Evolutionary conservation across 2,113 vertebrate species (phyloP).

Genomic region (Mugil cephalus): DNA sequence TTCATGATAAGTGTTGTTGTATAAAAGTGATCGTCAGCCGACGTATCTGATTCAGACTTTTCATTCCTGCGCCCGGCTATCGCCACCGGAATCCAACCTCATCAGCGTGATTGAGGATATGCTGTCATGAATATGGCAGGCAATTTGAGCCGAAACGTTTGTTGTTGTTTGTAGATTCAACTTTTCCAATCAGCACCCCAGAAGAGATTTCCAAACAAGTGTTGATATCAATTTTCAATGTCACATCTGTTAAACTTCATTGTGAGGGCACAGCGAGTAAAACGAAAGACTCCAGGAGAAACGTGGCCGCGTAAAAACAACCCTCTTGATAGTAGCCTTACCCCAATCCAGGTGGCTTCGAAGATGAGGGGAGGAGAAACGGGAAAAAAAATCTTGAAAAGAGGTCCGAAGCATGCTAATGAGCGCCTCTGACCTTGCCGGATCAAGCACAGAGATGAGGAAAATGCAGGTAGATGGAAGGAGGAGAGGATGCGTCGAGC

Average conservation of each 20-base stretch:
- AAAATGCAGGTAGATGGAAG: constrained; percentile 28
- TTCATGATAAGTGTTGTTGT: not conserved
- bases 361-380: constrained; percentile 18
- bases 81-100: not conserved
- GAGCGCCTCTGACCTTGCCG: constrained; percentile 68
- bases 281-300: not conserved
- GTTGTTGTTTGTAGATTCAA: constrained; percentile 1
- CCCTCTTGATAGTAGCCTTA: not conserved
- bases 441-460: constrained; percentile 45
- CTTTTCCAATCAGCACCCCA: constrained; percentile 3
- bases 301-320: not conserved
- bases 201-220: not conserved
- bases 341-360: constrained; percentile 16
- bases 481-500: constrained; percentile 29
- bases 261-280: not conserved
- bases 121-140: not conserved
- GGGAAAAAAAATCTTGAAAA: constrained; percentile 30
- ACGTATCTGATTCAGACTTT: not conserved
- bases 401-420: constrained; percentile 62
- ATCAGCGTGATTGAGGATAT: not conserved
- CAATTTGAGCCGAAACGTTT: not conserved
- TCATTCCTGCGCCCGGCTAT: not conserved
- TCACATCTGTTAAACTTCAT: not conserved
- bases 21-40: not conserved
- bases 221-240: not conserved